phyloP scores from a whole-genome alignment of 2,888 invertebrate genomes.

The Napeogenes inachia region DNA sequence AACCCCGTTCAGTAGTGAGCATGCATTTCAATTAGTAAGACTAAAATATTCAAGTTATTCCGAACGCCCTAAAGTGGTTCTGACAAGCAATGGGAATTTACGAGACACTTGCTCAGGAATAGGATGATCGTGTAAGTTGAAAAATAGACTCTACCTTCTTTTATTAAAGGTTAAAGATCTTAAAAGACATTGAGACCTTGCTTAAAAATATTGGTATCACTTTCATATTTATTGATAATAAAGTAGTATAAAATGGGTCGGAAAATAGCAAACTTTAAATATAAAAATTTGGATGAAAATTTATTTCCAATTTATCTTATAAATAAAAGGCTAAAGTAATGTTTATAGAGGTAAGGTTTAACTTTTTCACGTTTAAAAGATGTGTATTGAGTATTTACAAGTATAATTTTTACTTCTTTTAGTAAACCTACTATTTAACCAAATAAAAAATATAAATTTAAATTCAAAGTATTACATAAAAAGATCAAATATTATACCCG shows the following conservation, averaged over 20 bases:
- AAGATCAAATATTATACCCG: too few species aligned
- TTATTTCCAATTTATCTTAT: background rate
- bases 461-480: too few species aligned
- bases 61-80: conserved; percentile 15
- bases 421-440: too few species aligned
- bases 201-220: conserved; percentile 1
- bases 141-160: background rate
- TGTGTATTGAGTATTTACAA: too few species aligned
- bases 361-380: too few species aligned
- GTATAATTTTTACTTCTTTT: too few species aligned
- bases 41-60: conserved; percentile 18
- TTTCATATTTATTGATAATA: conserved; percentile 3
- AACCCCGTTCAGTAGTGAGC: conserved; percentile 10
- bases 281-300: background rate
- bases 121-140: conserved; percentile 1
- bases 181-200: background rate
- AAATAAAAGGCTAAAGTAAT: too few species aligned
- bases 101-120: background rate
- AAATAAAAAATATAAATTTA: too few species aligned
- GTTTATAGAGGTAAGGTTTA: too few species aligned
- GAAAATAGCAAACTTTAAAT: conserved; percentile 5
- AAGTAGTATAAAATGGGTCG: background rate
- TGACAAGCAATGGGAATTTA: conserved; percentile 20
- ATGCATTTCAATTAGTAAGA: conserved; percentile 18
- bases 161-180: background rate